Percentiles rank a stretch among this genome's conserved stretches.
Evolutionary conservation across 2,888 invertebrate species (phyloP).

Genomic region (Ornithoptera alexandrae): DNA sequence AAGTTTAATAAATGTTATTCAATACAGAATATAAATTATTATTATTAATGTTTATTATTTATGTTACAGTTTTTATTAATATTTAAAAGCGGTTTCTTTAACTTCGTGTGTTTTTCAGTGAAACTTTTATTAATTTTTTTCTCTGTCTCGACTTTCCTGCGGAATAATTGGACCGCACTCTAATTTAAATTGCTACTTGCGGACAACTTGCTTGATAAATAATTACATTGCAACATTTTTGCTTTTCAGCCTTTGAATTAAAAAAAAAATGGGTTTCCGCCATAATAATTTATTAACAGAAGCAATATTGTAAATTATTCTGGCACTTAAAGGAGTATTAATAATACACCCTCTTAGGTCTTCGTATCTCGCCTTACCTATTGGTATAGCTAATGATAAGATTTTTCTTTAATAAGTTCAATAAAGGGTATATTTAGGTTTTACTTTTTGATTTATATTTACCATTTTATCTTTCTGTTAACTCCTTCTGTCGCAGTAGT

Average conservation of each 20-base stretch:
- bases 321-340: no score
- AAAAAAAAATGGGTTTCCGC: neutral
- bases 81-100: neutral
- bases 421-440: no score
- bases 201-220: conserved; percentile 24
- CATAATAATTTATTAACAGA: neutral
- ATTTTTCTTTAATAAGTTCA: no score
- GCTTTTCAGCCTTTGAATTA: neutral
- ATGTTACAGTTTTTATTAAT: neutral
- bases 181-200: conserved; percentile 28
- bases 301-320: neutral
- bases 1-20: no score
- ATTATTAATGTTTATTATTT: neutral
- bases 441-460: no score
- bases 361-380: no score
- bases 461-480: no score
- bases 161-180: conserved; percentile 24
- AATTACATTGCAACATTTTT: conserved; percentile 20
- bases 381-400: no score
- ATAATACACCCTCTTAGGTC: no score
- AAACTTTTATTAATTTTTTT: conserved; percentile 5
- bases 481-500: no score
- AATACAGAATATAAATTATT: no score
- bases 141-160: conserved; percentile 15
- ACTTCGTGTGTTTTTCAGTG: conserved; percentile 2